These are phyloP conservation scores for Mus caroli DNA, from an alignment of 2,797 vertebrate species.

Conservation along the genomic window DNA sequence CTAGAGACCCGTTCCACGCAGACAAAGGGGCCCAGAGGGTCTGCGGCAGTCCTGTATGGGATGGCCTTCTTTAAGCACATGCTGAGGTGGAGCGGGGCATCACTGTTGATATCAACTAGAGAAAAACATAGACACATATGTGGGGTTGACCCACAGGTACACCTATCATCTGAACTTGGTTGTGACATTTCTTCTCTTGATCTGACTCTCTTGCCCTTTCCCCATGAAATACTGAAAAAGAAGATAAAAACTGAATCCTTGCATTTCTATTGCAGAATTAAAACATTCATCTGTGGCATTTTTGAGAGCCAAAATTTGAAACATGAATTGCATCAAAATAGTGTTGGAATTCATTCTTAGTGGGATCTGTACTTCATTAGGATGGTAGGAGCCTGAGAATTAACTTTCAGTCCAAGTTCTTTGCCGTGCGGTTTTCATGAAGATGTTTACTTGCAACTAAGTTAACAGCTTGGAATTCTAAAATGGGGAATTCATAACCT, in stretches of 20 bases:
- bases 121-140: not conserved
- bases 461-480: not conserved
- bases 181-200: not conserved
- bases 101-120: not conserved
- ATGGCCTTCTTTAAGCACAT: conserved; percentile 9
- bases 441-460: conserved; percentile 45
- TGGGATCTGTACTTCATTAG: conserved; percentile 59
- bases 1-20: no score
- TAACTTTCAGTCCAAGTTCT: conserved; percentile 36
- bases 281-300: conserved; percentile 6
- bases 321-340: conserved; percentile 25
- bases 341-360: conserved; percentile 62
- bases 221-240: not conserved
- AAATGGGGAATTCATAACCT: not conserved
- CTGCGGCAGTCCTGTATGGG: not conserved
- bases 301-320: conserved; percentile 60
- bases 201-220: not conserved
- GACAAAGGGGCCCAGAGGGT: no score
- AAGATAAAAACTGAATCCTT: not conserved
- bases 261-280: conserved; percentile 54
- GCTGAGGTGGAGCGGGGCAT: not conserved
- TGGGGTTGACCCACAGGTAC: not conserved
- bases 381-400: not conserved
- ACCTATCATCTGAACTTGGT: conserved; percentile 17
- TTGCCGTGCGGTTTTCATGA: conserved; percentile 46